Evolutionary conservation across 2,888 invertebrate genomes (phyloP).

Genomic region (Himalopsyche anomala): DNA sequence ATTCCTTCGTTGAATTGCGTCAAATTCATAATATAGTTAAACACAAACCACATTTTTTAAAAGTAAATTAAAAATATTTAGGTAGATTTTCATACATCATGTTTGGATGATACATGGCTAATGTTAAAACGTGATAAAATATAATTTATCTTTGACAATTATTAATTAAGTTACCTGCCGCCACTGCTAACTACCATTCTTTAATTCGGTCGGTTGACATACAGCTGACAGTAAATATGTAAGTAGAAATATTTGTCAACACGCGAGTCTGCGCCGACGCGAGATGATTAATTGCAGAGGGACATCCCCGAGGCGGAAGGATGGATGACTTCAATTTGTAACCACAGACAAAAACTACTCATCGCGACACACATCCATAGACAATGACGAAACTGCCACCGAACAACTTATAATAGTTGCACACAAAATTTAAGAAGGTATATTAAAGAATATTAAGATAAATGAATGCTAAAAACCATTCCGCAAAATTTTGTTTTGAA

Average conservation of each 20-base stretch:
- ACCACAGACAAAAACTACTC: slow-evolving; percentile 46
- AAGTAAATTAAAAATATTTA: too few species aligned
- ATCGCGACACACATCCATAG: slow-evolving; percentile 7
- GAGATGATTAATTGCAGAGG: slow-evolving; percentile 57
- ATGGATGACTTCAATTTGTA: slow-evolving; percentile 61
- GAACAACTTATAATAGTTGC: background rate
- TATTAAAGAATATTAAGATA: too few species aligned
- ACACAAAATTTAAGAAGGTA: too few species aligned
- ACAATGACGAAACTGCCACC: background rate
- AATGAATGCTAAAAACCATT: background rate
- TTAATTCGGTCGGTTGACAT: slow-evolving; percentile 16
- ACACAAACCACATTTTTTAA: too few species aligned
- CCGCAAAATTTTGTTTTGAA: background rate
- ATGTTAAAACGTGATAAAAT: too few species aligned
- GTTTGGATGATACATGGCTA: too few species aligned
- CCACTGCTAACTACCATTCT: background rate
- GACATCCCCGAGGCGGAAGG: slow-evolving; percentile 47
- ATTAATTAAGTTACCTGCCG: background rate
- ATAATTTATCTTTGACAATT: background rate
- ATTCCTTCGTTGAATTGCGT: too few species aligned
- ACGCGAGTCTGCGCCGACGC: slow-evolving; percentile 47
- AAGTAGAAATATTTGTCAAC: slow-evolving; percentile 65
- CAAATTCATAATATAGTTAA: too few species aligned
- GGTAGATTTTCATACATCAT: too few species aligned
- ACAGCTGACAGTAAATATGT: slow-evolving; percentile 53